Evolutionary conservation across 2,113 vertebrate genomes (phyloP), one percentile per base, ranked within the genome.

Genomic region (Recurvirostra avosetta): DNA sequence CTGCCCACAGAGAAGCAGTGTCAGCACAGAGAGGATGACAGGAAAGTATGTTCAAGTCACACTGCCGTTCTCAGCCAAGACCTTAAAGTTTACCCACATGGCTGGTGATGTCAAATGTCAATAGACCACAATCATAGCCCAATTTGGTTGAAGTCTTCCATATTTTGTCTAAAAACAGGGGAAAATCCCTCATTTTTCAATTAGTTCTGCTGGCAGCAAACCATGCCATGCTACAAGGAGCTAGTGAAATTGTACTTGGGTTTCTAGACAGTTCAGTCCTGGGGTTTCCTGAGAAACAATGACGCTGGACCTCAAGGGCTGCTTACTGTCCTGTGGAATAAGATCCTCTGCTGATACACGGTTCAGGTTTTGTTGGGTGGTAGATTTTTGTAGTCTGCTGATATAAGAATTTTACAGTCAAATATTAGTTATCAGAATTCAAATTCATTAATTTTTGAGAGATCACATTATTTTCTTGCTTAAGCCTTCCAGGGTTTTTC

Each of bases 181-280:
- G 23, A 30, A 86, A 49, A 15, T 8, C 43, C 16, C 6, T 87
- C 12, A 26, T 63, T 91, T 92, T 94, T 88, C 6, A 75, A 23
- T 4, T 8, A 68, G 15, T 36, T 96, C 21, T 77, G 30, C 34
- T 56, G 34, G 6, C 27, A 91, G 26, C 12, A 91, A 86, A 52
- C 3, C 2, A 34, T 53, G 19, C 11, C 0, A 0, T 50, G 7
- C 9, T 61, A 3, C 40, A 22, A 75, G 29, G 6, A 91, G 12
- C 16, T 41, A 52, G 12, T 67, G 38, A 77, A 86, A 63, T 40
- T 25, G 20, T 11, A 15, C 14, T 34, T 38, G 29, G 8, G 1
- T 34, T 87, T 85, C 52, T 32, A 71, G n/a, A 59, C 13, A 12
- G 55, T 52, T 85, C 26, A 25, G n/a, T 41, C 52, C 20, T 67